A percentile compares a stretch with the other conserved stretches of the same genome.
These are phyloP conservation scores for Benthosema pterotum DNA, from an alignment of 2,797 vertebrate species.

Conservation along the genomic window DNA sequence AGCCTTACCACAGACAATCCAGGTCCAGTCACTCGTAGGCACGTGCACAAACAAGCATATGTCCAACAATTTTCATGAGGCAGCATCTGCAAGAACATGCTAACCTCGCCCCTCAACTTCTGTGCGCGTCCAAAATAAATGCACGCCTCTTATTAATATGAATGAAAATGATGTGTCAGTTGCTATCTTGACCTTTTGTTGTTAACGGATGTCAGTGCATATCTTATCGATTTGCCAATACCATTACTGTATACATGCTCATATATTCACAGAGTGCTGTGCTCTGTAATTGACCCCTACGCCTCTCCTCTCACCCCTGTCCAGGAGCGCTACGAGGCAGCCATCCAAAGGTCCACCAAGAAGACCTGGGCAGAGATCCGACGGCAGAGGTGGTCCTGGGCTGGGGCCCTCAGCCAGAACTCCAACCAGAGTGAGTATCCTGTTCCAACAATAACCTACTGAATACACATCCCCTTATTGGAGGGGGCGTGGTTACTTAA, in stretches of 20 bases:
- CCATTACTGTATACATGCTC: background rate
- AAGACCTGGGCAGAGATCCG: conserved; percentile 98
- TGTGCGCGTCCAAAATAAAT: too few relatives aligned
- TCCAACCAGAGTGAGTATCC: conserved; percentile 82
- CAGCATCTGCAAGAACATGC: too few relatives aligned
- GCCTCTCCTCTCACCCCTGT: background rate
- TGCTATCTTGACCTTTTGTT: background rate
- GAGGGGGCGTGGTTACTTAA: too few relatives aligned
- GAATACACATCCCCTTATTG: background rate
- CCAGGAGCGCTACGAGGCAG: conserved; percentile 95
- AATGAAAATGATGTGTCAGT: too few relatives aligned
- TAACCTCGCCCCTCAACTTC: too few relatives aligned
- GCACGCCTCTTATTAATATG: too few relatives aligned
- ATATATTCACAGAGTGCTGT: background rate
- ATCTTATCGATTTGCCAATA: background rate
- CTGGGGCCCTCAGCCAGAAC: conserved; percentile 87
- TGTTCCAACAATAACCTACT: background rate
- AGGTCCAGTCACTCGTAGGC: too few relatives aligned
- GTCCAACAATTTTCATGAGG: too few relatives aligned
- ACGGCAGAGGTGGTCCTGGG: conserved; percentile 96
- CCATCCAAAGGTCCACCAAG: conserved; percentile 91
- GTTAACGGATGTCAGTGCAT: background rate
- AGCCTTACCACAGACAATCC: too few relatives aligned
- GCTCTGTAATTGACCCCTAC: conserved; percentile 1
- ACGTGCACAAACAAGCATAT: too few relatives aligned